Conservation (phyloP, 2,113 vertebrate species). For the Leptodactylus fuscus region DNA sequence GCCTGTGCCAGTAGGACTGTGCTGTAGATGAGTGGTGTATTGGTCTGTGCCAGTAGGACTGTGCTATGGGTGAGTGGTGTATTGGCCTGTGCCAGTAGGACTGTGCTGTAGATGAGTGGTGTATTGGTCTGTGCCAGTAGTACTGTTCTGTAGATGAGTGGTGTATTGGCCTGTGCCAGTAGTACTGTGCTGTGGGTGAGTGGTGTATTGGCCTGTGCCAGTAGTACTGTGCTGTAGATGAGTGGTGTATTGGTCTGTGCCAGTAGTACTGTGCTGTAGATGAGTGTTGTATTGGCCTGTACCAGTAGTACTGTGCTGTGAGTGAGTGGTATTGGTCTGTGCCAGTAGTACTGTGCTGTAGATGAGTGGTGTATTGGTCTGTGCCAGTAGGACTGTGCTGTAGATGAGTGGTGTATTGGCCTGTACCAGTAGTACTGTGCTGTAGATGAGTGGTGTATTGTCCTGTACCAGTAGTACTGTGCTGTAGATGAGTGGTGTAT, state of each 20-base stretch:
- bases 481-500: neutral
- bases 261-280: neutral
- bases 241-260: neutral
- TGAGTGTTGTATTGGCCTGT: neutral
- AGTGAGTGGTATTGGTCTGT: neutral
- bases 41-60: neutral
- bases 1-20: neutral
- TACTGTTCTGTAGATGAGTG: neutral
- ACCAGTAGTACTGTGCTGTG: neutral
- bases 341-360: neutral
- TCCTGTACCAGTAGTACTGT: neutral
- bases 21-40: neutral
- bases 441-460: neutral
- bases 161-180: neutral
- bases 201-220: neutral
- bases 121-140: neutral
- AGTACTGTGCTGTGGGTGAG: neutral
- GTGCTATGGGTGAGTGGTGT: slow-evolving; percentile 36
- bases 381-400: neutral
- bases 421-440: neutral
- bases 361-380: neutral
- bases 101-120: neutral
- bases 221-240: neutral
- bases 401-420: neutral
- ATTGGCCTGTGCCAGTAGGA: slow-evolving; percentile 26